Evolutionary conservation across 2,888 invertebrate species (phyloP), one percentile per base, ranked within the genome.

Genomic region (Marasmarcha lunaedactyla): DNA sequence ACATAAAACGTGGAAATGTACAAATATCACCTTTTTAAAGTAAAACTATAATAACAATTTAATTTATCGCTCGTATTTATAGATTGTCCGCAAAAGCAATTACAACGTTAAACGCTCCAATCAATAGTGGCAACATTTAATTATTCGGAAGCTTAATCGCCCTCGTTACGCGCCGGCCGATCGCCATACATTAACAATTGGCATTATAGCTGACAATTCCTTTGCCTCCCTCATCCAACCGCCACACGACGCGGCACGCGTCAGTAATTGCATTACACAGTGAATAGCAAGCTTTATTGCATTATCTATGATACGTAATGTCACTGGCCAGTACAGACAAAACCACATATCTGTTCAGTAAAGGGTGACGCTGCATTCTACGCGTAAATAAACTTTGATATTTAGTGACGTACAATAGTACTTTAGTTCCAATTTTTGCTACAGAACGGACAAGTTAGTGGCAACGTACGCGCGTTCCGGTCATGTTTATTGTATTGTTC

Each of bases 111-210:
- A 61, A 62, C 55, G 58, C 47, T 54, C 14, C 63, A 72, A 77
- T 79, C 71, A 71, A 77, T 71, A 63, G 65, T 65, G 57, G 57
- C 57, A 52, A 56, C 61, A 62, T 51, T 64, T 70, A 71, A 77
- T 73, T 77, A 62, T 63, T 51, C 45, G 42, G 57, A 57, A 47
- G 54, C 61, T 60, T 55, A 67, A 73, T 59, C 52, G 68, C 64
- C 63, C 63, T 57, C 58, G 70, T 74, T 63, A 69, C 63, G 59
- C 50, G 47, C 57, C 45, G 54, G 57, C 55, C 59, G 55, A 59
- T 63, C 46, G 65, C 68, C 54, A 64, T 66, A 64, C 69, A 77
- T 77, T 71, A 66, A 65, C 68, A 60, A 68, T 69, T 59, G 74
- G 69, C 53, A 74, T 76, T 71, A 74, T 74, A 59, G 71, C 63